Conservation (phyloP, 2,797 vertebrate species). For the Adrianichthys oophorus region DNA sequence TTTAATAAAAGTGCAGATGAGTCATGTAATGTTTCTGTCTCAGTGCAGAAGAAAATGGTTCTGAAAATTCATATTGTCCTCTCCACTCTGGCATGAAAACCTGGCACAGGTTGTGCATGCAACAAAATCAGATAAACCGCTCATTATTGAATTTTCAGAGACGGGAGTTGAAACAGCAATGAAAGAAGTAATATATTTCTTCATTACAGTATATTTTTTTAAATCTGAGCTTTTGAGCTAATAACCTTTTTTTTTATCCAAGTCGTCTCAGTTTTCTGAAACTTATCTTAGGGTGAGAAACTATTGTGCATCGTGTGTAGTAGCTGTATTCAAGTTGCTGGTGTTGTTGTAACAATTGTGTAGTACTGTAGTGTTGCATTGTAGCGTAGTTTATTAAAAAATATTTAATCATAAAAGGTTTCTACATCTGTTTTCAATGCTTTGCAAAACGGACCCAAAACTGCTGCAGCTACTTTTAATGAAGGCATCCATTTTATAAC, state of each 20-base stretch:
- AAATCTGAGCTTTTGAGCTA: slow-evolving; percentile 38
- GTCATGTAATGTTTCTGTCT: slow-evolving; percentile 36
- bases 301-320: neutral
- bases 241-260: slow-evolving; percentile 26
- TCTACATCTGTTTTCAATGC: slow-evolving; percentile 20
- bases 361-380: too few relatives aligned
- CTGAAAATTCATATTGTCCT: slow-evolving; percentile 32
- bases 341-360: too few relatives aligned
- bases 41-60: slow-evolving; percentile 11
- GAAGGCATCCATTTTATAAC: neutral
- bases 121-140: slow-evolving; percentile 52
- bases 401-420: slow-evolving; percentile 21
- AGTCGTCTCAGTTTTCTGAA: neutral
- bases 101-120: slow-evolving; percentile 26
- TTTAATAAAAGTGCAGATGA: slow-evolving; percentile 21
- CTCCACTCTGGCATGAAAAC: slow-evolving; percentile 27
- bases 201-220: slow-evolving; percentile 21
- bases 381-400: neutral
- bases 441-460: neutral
- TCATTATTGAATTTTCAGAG: slow-evolving; percentile 44
- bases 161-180: slow-evolving; percentile 41
- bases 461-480: neutral
- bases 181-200: slow-evolving; percentile 47
- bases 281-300: slow-evolving; percentile 29
- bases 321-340: too few relatives aligned